Conservation (phyloP, 2,797 vertebrate genomes). For the Macrochelys suwanniensis region DNA sequence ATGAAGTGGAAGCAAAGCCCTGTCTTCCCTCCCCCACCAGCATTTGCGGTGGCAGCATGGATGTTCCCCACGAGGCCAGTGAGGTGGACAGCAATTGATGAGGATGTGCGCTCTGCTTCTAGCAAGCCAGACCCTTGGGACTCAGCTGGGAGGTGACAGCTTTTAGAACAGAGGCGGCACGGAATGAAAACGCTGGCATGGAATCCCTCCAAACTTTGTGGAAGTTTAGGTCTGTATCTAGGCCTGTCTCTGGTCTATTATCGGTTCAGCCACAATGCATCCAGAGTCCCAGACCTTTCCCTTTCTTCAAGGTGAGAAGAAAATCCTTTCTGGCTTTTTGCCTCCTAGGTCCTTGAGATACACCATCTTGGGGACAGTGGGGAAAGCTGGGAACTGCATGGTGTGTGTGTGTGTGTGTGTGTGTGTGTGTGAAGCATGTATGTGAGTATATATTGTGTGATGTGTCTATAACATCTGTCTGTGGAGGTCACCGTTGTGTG, state of each 20-base stretch:
- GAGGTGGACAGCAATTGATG: fast-evolving
- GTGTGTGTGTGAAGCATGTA: neutral
- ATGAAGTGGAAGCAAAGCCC: neutral
- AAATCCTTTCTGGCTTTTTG: neutral
- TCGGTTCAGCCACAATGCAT: neutral
- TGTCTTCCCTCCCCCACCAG: neutral
- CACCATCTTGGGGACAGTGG: neutral
- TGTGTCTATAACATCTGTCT: neutral
- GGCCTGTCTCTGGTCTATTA: neutral
- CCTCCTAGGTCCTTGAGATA: neutral
- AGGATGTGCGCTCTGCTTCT: neutral
- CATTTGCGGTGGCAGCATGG: neutral
- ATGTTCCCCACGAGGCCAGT: neutral
- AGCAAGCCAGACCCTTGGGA: neutral
- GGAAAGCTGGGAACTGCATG: neutral
- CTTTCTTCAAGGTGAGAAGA: neutral
- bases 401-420: neutral
- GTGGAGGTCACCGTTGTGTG: neutral
- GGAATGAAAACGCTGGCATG: fast-evolving
- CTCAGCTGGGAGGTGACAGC: neutral
- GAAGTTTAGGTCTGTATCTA: neutral
- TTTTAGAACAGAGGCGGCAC: fast-evolving
- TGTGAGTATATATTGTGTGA: neutral
- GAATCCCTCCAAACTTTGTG: fast-evolving
- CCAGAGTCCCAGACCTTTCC: neutral